A percentile compares a stretch with the other conserved stretches of the same genome.
phyloP scores from a whole-genome alignment of 1,140 invertebrate species.

The Drosophila carrolli region DNA sequence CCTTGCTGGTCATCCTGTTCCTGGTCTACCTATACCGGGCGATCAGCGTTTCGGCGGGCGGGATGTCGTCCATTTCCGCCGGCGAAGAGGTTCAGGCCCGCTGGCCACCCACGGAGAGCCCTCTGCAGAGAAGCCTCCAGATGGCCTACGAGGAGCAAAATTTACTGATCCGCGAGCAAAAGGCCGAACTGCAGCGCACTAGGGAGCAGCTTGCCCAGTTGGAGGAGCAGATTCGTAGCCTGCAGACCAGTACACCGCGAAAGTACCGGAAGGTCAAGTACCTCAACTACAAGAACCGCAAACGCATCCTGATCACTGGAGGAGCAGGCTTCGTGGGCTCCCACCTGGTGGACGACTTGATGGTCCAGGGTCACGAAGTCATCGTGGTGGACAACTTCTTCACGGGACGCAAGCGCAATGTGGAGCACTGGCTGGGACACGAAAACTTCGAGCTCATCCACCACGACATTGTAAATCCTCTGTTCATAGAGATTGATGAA shows the following conservation, averaged over 20 bases:
- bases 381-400: conserved; percentile 99
- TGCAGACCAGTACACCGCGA: conserved; percentile 91
- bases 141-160: conserved; percentile 64
- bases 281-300: conserved; percentile 94
- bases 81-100: conserved; percentile 52
- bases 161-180: conserved; percentile 62
- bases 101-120: conserved; percentile 62
- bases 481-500: conserved; percentile 99
- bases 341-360: conserved; percentile 97
- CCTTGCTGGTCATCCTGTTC: conserved; percentile 20
- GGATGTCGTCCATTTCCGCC: neutral
- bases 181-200: conserved; percentile 87
- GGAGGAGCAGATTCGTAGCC: conserved; percentile 89
- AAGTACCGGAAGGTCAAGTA: conserved; percentile 96
- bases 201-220: conserved; percentile 88
- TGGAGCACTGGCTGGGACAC: conserved; percentile 99
- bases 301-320: conserved; percentile 97
- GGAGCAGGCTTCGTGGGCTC: conserved; percentile 99
- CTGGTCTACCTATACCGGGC: conserved; percentile 62
- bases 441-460: conserved; percentile 99
- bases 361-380: conserved; percentile 98
- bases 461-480: conserved; percentile 99
- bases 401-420: conserved; percentile 97
- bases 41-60: conserved; percentile 10
- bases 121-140: conserved; percentile 48